Percentiles rank a stretch among this genome's conserved stretches.
Conservation (phyloP, 2,797 vertebrate species). For the Alfaro cultratus region DNA sequence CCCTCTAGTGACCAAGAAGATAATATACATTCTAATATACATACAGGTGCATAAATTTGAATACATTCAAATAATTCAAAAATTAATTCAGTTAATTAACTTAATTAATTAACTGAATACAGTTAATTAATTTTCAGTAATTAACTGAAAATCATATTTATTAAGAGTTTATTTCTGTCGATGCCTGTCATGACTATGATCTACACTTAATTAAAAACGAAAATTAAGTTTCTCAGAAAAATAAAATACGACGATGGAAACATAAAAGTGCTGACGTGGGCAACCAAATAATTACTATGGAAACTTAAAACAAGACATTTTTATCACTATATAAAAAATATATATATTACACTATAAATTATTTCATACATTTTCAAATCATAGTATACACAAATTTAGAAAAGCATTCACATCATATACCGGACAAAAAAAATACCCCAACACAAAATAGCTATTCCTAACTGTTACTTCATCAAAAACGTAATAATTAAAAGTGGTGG, state of each 20-base stretch:
- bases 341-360: background rate
- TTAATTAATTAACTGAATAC: too few species aligned
- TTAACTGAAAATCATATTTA: background rate
- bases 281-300: background rate
- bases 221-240: background rate
- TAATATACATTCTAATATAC: background rate
- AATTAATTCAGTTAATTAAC: background rate
- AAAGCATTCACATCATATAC: background rate
- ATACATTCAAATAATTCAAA: background rate
- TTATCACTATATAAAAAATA: background rate
- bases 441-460: background rate
- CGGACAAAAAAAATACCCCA: background rate
- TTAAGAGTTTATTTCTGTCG: background rate
- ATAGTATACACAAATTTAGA: background rate
- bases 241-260: background rate
- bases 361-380: background rate
- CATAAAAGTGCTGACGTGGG: background rate
- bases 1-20: background rate
- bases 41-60: background rate
- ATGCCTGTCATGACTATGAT: background rate
- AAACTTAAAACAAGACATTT: background rate
- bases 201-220: background rate
- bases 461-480: background rate
- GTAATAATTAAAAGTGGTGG: background rate
- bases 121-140: too few species aligned